These are phyloP conservation scores for Marasmarcha lunaedactyla DNA, from an alignment of 2,888 invertebrate genomes.

Conservation along the genomic window DNA sequence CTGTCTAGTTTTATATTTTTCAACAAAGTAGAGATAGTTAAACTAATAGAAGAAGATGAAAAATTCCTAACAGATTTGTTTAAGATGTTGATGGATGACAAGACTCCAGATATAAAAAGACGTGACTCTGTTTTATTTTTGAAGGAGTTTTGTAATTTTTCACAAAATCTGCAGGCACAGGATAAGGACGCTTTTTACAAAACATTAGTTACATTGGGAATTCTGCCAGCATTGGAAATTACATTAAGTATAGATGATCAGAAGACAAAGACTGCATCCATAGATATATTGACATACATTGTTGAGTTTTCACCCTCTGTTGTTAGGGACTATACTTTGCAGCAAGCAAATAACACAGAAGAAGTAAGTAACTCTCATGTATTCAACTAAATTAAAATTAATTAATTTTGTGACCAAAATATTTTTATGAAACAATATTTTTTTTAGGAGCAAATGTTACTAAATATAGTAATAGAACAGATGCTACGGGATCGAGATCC, in stretches of 20 bases:
- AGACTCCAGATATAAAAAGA: conserved; percentile 85
- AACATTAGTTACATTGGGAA: conserved; percentile 88
- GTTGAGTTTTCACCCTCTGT: conserved; percentile 98
- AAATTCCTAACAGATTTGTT: conserved; percentile 96
- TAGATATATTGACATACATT: conserved; percentile 97
- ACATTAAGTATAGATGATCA: conserved; percentile 92
- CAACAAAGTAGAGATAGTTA: conserved; percentile 99
- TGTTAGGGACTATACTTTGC: conserved; percentile 95
- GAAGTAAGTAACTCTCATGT: conserved; percentile 75
- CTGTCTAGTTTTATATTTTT: conserved; percentile 99
- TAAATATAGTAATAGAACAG: conserved; percentile 98
- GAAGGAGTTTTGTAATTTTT: conserved; percentile 99
- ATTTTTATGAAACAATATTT: conserved; percentile 1
- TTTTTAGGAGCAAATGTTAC: conserved; percentile 89
- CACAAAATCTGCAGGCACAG: conserved; percentile 97
- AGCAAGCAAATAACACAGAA: conserved; percentile 90
- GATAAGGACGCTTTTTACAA: conserved; percentile 98
- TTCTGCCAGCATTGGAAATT: conserved; percentile 90
- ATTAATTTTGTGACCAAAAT: no score
- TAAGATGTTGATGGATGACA: conserved; percentile 89
- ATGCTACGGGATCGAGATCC: conserved; percentile 97
- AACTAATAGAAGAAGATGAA: conserved; percentile 97
- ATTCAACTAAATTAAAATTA: conserved; percentile 2
- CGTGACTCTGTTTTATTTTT: conserved; percentile 96
- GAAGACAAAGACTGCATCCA: conserved; percentile 95